A percentile compares a stretch with the other conserved stretches of the same genome.
These are phyloP conservation scores for Cryptops parisi DNA, from an alignment of 2,888 invertebrate genomes.

Conservation along the genomic window DNA sequence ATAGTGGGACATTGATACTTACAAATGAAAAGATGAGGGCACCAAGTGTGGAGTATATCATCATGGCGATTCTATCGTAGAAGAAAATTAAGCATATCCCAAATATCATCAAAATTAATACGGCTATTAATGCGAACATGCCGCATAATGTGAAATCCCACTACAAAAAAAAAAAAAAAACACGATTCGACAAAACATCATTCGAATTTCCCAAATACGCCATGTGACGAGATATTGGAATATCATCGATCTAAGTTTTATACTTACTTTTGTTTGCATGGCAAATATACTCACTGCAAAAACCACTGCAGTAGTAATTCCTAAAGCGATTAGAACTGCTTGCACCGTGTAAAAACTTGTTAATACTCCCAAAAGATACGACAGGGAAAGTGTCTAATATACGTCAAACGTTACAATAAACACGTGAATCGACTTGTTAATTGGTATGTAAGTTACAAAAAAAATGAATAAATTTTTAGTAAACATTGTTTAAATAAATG, in stretches of 20 bases:
- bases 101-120: background rate
- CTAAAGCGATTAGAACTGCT: background rate
- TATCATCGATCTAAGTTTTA: background rate
- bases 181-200: background rate
- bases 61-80: background rate
- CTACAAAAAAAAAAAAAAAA: background rate
- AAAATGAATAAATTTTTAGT: background rate
- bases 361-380: background rate
- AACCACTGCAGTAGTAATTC: background rate
- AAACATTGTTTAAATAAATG: background rate
- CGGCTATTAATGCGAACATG: background rate
- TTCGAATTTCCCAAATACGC: background rate
- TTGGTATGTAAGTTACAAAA: background rate
- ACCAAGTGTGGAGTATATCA: background rate
- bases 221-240: background rate
- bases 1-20: background rate
- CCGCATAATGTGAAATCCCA: constrained; percentile 3
- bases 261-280: constrained; percentile 3
- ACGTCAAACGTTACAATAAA: too few species aligned
- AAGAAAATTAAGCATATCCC: background rate
- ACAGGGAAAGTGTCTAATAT: background rate
- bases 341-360: background rate
- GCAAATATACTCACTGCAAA: constrained; percentile 4
- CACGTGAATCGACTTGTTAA: too few species aligned
- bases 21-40: constrained; percentile 1